Conservation (phyloP, 2,888 invertebrate genomes). For the Dioctria rufipes region DNA sequence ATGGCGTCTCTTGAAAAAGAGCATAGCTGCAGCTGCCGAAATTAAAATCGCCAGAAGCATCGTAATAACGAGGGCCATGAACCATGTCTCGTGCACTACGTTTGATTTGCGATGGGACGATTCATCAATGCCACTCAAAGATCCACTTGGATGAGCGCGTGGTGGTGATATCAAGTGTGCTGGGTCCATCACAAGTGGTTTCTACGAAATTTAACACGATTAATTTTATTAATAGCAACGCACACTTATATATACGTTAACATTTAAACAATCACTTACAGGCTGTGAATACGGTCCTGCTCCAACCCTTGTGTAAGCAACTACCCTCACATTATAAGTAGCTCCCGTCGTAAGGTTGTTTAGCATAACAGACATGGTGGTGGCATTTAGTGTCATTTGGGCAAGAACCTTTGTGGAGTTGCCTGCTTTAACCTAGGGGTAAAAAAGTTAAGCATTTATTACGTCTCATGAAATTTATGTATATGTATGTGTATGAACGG, state of each 20-base stretch:
- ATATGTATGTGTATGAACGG: slow-evolving; percentile 1
- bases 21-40: slow-evolving; percentile 68
- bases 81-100: slow-evolving; percentile 70
- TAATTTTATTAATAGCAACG: slow-evolving; percentile 18
- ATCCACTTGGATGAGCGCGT: slow-evolving; percentile 72
- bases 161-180: slow-evolving; percentile 70
- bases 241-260: slow-evolving; percentile 9
- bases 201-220: slow-evolving; percentile 63
- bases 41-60: slow-evolving; percentile 68
- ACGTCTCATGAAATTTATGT: neutral
- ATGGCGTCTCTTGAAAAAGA: slow-evolving; percentile 70
- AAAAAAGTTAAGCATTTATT: slow-evolving; percentile 52
- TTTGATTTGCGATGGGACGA: slow-evolving; percentile 69
- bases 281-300: slow-evolving; percentile 90
- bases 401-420: slow-evolving; percentile 77
- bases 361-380: slow-evolving; percentile 90
- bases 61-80: slow-evolving; percentile 69
- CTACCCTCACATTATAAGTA: slow-evolving; percentile 89
- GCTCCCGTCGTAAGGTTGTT: slow-evolving; percentile 90
- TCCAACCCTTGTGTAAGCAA: slow-evolving; percentile 90
- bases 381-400: slow-evolving; percentile 89
- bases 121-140: slow-evolving; percentile 69
- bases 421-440: slow-evolving; percentile 68
- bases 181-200: slow-evolving; percentile 71
- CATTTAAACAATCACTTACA: slow-evolving; percentile 71